Conservation (phyloP, 2,797 vertebrate species). For the Mormyrops attenuatus region DNA sequence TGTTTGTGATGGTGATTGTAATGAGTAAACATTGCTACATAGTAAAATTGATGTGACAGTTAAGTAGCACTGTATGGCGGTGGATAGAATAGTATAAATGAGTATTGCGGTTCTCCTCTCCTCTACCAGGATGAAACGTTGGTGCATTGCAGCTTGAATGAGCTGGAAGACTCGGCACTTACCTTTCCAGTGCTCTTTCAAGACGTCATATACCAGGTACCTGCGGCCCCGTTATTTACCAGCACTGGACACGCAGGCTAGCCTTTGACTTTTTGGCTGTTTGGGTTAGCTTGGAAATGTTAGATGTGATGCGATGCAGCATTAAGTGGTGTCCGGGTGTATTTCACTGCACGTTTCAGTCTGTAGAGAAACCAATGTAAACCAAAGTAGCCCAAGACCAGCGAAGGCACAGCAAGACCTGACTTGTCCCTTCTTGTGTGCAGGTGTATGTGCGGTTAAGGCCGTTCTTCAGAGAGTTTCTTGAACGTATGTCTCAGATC, state of each 20-base stretch:
- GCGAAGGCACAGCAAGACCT: background rate
- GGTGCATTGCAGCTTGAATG: constrained; percentile 83
- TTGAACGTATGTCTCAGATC: constrained; percentile 83
- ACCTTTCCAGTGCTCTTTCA: constrained; percentile 73
- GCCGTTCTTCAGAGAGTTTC: constrained; percentile 82
- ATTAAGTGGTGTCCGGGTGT: background rate
- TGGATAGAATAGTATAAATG: background rate
- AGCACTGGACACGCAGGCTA: background rate
- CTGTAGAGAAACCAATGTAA: constrained; percentile 26
- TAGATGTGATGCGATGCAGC: background rate
- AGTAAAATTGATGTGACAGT: background rate
- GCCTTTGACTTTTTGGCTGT: background rate
- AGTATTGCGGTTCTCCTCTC: background rate
- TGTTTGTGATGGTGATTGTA: background rate
- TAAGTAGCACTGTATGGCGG: background rate
- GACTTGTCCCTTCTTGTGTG: constrained; percentile 24
- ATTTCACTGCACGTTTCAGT: constrained; percentile 20
- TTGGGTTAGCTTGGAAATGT: background rate
- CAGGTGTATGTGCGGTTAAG: constrained; percentile 81
- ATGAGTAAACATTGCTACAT: background rate
- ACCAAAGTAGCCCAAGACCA: background rate
- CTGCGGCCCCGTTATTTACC: background rate
- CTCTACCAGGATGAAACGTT: constrained; percentile 74
- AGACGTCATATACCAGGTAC: constrained; percentile 81
- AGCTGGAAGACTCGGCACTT: constrained; percentile 66